These are phyloP conservation scores for Rugalucina vietnamica DNA, from an alignment of 2,888 invertebrate genomes.

Conservation along the genomic window DNA sequence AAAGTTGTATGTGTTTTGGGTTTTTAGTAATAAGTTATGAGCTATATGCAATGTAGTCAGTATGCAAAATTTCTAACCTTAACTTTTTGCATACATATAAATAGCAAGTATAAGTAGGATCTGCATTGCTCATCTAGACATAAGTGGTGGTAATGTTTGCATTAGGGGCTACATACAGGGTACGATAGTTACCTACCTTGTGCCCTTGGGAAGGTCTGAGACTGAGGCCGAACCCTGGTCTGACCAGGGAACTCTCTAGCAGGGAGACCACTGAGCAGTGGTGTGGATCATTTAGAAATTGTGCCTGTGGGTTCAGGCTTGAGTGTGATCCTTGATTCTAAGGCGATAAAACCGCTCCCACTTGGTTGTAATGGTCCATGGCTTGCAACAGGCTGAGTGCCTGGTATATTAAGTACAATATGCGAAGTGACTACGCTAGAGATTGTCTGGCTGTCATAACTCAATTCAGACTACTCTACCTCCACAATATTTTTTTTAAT, in stretches of 20 bases:
- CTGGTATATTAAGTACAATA: not conserved
- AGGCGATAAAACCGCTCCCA: not conserved
- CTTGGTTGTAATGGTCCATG: not conserved
- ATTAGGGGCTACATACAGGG: conserved; percentile 1
- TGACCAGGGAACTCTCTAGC: not conserved
- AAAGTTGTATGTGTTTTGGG: no score
- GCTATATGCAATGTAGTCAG: no score
- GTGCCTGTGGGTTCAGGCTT: no score
- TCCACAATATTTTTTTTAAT: not conserved
- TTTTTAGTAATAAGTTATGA: no score
- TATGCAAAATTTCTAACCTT: no score
- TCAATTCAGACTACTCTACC: conserved; percentile 12
- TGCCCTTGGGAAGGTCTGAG: conserved; percentile 15
- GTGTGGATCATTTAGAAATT: not conserved
- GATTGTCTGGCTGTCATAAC: not conserved
- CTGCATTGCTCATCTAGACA: not conserved
- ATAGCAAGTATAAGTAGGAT: not conserved
- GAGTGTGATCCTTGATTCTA: not conserved
- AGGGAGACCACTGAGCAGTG: not conserved
- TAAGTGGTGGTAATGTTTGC: conserved; percentile 7
- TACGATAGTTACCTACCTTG: not conserved
- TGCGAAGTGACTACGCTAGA: not conserved
- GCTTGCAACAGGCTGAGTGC: not conserved
- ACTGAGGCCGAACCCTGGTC: no score
- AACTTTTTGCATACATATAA: not conserved